These are phyloP conservation scores for Bembecia ichneumoniformis DNA, from an alignment of 2,888 invertebrate genomes.

Conservation along the genomic window DNA sequence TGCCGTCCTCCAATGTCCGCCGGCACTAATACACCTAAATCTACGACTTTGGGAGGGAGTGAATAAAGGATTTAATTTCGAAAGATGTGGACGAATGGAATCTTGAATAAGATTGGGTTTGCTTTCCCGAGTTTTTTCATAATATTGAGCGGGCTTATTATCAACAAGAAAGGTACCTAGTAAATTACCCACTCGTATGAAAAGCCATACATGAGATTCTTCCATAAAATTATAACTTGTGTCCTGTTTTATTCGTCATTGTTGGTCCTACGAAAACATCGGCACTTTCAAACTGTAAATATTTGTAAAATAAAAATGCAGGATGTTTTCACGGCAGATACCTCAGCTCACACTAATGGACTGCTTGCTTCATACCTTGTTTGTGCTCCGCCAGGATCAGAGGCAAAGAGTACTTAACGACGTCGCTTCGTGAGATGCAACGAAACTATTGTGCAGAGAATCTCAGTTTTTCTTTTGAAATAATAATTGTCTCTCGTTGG, in stretches of 20 bases:
- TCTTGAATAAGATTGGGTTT: too few relatives aligned
- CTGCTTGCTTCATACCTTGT: constrained; percentile 29
- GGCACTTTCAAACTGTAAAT: constrained; percentile 8
- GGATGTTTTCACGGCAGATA: constrained; percentile 20
- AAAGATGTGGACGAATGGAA: too few relatives aligned
- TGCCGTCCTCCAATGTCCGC: too few relatives aligned
- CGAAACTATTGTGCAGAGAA: constrained; percentile 5
- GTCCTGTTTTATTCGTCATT: constrained; percentile 1
- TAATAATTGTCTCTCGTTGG: not conserved
- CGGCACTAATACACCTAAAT: too few relatives aligned
- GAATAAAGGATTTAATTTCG: too few relatives aligned
- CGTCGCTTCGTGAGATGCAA: constrained; percentile 15
- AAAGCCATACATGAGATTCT: not conserved
- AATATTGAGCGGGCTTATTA: too few relatives aligned
- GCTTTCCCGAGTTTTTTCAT: too few relatives aligned
- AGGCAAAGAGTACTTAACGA: constrained; percentile 23
- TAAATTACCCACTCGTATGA: too few relatives aligned
- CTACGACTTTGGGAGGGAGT: too few relatives aligned
- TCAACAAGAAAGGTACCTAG: too few relatives aligned
- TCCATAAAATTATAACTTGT: not conserved
- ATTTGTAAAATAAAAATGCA: constrained; percentile 12
- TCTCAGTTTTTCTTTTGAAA: not conserved
- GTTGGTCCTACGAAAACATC: not conserved
- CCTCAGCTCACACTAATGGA: constrained; percentile 34
- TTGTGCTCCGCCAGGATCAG: constrained; percentile 27